Percentiles rank a stretch among this genome's conserved stretches.
These are phyloP conservation scores for Drosophila trapezifrons DNA, from an alignment of 1,140 invertebrate genomes.

Conservation along the genomic window DNA sequence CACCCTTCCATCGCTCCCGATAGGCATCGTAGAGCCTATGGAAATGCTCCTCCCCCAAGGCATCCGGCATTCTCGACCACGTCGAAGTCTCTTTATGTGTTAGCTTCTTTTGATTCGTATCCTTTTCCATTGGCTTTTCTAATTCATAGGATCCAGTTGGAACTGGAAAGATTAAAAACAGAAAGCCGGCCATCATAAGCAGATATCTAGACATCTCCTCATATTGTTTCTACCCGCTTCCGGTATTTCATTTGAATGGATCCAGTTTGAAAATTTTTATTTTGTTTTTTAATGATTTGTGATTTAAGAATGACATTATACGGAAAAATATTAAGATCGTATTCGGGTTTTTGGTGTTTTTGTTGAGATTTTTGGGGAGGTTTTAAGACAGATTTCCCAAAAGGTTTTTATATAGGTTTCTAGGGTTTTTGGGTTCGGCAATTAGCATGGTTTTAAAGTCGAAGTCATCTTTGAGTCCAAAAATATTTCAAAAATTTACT, in stretches of 20 bases:
- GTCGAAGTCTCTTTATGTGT: slow-evolving; percentile 2
- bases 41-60: slow-evolving; percentile 15
- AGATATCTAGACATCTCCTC: slow-evolving; percentile 21
- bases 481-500: neutral
- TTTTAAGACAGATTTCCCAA: too few species aligned
- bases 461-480: neutral
- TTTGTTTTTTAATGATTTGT: neutral
- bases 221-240: neutral
- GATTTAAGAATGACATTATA: slow-evolving; percentile 8
- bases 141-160: neutral
- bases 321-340: slow-evolving; percentile 1
- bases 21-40: slow-evolving; percentile 53
- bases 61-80: neutral
- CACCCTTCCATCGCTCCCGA: slow-evolving; percentile 18
- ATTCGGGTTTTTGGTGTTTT: neutral
- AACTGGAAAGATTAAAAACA: slow-evolving; percentile 16
- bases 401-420: neutral
- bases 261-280: neutral
- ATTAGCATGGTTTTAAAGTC: too few species aligned
- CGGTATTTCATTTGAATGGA: neutral
- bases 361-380: neutral
- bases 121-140: neutral
- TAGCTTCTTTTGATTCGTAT: slow-evolving; percentile 2
- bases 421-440: neutral
- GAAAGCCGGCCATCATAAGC: neutral